These are phyloP conservation scores for Microcaecilia unicolor DNA, from an alignment of 2,797 vertebrate species.

Conservation along the genomic window DNA sequence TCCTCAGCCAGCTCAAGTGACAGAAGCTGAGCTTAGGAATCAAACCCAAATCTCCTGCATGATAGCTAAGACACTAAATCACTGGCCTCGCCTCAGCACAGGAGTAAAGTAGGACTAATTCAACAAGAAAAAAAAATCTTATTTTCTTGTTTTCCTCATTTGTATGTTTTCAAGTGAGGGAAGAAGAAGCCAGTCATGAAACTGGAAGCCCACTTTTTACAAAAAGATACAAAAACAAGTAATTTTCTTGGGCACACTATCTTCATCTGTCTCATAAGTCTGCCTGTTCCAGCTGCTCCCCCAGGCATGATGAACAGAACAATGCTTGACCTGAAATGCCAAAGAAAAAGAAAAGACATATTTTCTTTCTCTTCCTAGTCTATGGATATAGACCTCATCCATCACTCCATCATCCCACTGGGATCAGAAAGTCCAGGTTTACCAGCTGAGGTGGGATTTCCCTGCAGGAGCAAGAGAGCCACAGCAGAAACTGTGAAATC, in stretches of 20 bases:
- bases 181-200: too few species aligned
- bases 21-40: constrained; percentile 19
- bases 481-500: constrained; percentile 13
- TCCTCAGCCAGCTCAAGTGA: neutral
- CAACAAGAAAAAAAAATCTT: neutral
- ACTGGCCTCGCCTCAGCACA: neutral
- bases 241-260: neutral
- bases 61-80: neutral
- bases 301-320: constrained; percentile 53
- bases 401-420: constrained; percentile 42
- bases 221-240: neutral
- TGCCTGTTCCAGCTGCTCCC: constrained; percentile 23
- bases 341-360: constrained; percentile 21
- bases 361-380: constrained; percentile 28
- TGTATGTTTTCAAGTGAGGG: neutral
- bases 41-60: neutral
- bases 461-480: constrained; percentile 31
- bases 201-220: neutral
- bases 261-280: constrained; percentile 20
- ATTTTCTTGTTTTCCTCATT: neutral
- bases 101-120: neutral
- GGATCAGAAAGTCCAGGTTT: constrained; percentile 37
- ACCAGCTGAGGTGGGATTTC: constrained; percentile 29
- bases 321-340: constrained; percentile 5
- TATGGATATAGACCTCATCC: constrained; percentile 38